phyloP scores from a whole-genome alignment of 2,797 vertebrate species.

The Intellagama lesueurii region DNA sequence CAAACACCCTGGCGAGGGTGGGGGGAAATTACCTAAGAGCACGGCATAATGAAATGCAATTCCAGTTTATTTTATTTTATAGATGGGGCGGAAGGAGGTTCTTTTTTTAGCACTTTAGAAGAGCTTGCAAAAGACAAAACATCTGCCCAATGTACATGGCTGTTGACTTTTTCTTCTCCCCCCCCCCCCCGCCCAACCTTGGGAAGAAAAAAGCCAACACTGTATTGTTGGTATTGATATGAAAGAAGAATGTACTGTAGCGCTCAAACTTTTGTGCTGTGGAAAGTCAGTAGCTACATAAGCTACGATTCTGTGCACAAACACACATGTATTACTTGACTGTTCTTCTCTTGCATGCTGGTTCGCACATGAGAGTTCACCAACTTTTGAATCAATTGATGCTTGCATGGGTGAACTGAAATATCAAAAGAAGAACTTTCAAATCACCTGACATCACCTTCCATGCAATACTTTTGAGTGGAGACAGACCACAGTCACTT shows the following conservation, averaged over 20 bases:
- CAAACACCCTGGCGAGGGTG: constrained; percentile 69
- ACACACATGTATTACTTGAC: too few relatives aligned
- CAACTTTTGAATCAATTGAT: not conserved
- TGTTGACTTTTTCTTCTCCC: constrained; percentile 45
- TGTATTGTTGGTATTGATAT: constrained; percentile 10
- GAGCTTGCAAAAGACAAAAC: constrained; percentile 71
- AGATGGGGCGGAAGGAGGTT: constrained; percentile 47
- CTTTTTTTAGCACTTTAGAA: constrained; percentile 76
- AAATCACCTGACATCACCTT: too few relatives aligned
- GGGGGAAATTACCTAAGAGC: constrained; percentile 80
- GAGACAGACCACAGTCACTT: not conserved
- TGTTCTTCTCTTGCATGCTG: too few relatives aligned
- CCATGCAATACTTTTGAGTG: too few relatives aligned
- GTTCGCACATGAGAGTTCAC: not conserved
- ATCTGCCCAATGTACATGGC: constrained; percentile 59
- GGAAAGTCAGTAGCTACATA: constrained; percentile 35
- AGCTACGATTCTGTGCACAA: not conserved
- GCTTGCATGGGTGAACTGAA: not conserved
- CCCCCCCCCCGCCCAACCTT: not conserved
- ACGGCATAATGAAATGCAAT: constrained; percentile 78
- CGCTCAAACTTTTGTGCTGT: constrained; percentile 27
- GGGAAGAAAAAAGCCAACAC: constrained; percentile 37
- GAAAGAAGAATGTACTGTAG: constrained; percentile 34
- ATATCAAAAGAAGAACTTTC: not conserved
- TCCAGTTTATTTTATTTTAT: constrained; percentile 61